These are phyloP conservation scores for Pristionchus exspectatus DNA, from an alignment of 2,888 invertebrate species.

Conservation along the genomic window DNA sequence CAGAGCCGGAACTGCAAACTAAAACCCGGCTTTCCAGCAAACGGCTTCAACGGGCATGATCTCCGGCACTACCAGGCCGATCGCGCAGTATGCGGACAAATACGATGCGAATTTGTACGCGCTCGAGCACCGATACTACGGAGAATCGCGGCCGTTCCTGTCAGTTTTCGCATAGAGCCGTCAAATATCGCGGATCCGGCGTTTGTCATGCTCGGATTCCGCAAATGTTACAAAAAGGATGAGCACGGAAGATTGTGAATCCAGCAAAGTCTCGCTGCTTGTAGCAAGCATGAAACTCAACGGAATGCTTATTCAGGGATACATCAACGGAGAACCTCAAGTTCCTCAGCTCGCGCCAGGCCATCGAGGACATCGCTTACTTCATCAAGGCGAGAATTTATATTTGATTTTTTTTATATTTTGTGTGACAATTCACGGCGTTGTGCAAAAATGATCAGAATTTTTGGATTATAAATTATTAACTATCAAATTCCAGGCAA, in stretches of 20 bases:
- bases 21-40: not conserved
- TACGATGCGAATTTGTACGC: slow-evolving; percentile 90
- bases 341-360: slow-evolving; percentile 85
- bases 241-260: no score
- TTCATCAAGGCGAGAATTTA: slow-evolving; percentile 83
- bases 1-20: not conserved
- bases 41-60: not conserved
- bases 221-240: no score
- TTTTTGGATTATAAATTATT: not conserved
- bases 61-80: slow-evolving; percentile 15
- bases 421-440: slow-evolving; percentile 81
- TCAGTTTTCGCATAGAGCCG: slow-evolving; percentile 80
- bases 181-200: slow-evolving; percentile 35
- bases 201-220: no score
- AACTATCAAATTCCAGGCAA: not conserved
- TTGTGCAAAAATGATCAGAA: not conserved
- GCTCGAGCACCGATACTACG: slow-evolving; percentile 94
- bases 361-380: slow-evolving; percentile 88
- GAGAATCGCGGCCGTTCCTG: slow-evolving; percentile 91
- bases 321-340: slow-evolving; percentile 87
- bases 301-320: slow-evolving; percentile 84
- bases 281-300: no score
- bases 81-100: slow-evolving; percentile 83
- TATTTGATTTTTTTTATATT: not conserved
- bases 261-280: no score